Conservation (phyloP, 2,888 invertebrate genomes). For the Tinea trinotella region DNA sequence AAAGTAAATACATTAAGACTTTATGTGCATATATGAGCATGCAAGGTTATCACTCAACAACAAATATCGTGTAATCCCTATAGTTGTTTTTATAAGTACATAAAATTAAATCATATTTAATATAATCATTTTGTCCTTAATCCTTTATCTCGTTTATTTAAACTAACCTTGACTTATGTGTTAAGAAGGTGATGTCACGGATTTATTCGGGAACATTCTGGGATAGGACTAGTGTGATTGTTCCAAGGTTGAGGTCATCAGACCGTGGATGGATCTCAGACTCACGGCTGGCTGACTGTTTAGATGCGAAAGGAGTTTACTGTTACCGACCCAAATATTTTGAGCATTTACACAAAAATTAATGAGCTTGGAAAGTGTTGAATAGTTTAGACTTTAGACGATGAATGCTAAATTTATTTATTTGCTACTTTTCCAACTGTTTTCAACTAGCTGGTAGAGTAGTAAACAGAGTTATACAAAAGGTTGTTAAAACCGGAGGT, state of each 20-base stretch:
- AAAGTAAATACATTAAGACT: no score
- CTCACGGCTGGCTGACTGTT: constrained; percentile 56
- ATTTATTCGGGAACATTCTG: constrained; percentile 40
- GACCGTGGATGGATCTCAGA: constrained; percentile 56
- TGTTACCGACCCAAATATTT: constrained; percentile 50
- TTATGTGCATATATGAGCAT: no score
- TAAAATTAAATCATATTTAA: no score
- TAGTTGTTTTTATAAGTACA: no score
- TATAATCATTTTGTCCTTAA: not conserved
- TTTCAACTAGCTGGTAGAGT: no score
- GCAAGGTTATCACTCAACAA: no score
- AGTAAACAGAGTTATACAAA: no score
- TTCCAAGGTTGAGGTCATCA: constrained; percentile 58
- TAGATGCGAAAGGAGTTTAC: constrained; percentile 50
- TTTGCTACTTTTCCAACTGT: no score
- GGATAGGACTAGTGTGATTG: constrained; percentile 40
- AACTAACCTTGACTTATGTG: not conserved
- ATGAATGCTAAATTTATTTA: no score
- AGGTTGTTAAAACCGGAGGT: no score
- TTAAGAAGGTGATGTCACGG: constrained; percentile 47
- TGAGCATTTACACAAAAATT: constrained; percentile 44
- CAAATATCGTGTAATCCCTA: no score
- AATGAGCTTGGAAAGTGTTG: constrained; percentile 23
- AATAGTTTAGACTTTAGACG: not conserved
- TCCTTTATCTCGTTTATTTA: not conserved